Evolutionary conservation across 2,113 vertebrate genomes (phyloP).

Genomic region (Fregata magnificens): DNA sequence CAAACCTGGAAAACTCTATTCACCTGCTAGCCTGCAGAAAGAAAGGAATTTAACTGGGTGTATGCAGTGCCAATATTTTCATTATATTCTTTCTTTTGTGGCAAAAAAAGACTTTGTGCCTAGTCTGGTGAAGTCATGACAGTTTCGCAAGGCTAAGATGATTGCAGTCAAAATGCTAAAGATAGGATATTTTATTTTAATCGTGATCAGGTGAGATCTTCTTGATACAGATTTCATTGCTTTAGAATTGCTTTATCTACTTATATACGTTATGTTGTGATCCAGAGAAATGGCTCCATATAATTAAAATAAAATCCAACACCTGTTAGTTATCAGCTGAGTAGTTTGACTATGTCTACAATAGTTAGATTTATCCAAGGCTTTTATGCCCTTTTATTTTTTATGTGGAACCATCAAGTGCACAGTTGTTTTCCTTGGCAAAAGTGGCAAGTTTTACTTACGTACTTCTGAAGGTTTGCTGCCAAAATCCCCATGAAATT

Average conservation of each 20-base stretch:
- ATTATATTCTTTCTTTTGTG: background rate
- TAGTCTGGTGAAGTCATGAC: background rate
- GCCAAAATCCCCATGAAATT: background rate
- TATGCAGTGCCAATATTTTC: background rate
- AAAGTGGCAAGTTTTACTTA: background rate
- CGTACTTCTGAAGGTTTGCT: background rate
- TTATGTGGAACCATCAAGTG: background rate
- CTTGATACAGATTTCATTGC: background rate
- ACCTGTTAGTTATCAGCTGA: background rate
- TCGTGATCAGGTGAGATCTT: background rate
- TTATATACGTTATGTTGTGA: background rate
- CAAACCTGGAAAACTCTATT: background rate
- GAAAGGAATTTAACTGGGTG: background rate
- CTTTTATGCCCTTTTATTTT: background rate
- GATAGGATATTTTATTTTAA: background rate
- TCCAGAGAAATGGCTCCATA: background rate
- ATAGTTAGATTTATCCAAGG: background rate
- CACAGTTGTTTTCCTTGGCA: conserved; percentile 3
- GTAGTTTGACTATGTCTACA: background rate
- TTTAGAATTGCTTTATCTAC: background rate
- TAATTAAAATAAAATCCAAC: background rate
- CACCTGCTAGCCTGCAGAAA: background rate
- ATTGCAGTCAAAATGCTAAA: background rate
- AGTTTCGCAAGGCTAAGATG: background rate
- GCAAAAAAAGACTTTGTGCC: background rate